Evolutionary conservation across 2,113 vertebrate genomes (phyloP), one percentile per base, ranked within the genome.

Genomic region (Proteles cristata): DNA sequence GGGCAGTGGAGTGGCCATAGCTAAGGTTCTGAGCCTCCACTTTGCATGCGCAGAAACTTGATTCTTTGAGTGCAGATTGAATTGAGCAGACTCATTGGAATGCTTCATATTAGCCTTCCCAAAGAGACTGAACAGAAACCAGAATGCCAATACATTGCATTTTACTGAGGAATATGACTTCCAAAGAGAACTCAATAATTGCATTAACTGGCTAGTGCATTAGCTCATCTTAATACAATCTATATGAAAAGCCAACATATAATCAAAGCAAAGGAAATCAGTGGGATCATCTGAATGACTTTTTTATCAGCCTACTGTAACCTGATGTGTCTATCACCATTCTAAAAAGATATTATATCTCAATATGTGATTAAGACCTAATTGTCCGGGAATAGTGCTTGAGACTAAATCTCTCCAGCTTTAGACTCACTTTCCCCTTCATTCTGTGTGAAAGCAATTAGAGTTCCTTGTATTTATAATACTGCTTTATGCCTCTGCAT

Each of bases 241-340:
- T 73, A 4, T 55, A 55, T 35, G 73, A 92, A 23, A 94, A 43
- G 43, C 26, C 73, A 89, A 77, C 83, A 50, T 90, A 73, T 58
- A 80, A 94, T 86, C 65, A 89, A 90, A 86, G 43, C 43, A 69
- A 55, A 74, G 50, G n/a, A 93, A 94, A 68, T 85, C 50, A 68
- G 43, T 43, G 11, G 31, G 71, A 69, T 69, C 45, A 16, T 76
- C n/a, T 86, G 63, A 88, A 39, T 95, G 45, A 50, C 31, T 81
- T 26, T 96, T 84, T 95, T 96, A 69, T 86, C 68, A 82, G 19
- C 58, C 43, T 68, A 19, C 82, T 82, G 21, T 86, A 50, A 94
- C 31, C 65, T 71, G 15, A 89, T 50, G 6, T 76, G 35, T 80
- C 68, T 63, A 45, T 26, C 65, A 16, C 26, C 33, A 35, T 89